Evolutionary conservation across 2,888 invertebrate species (phyloP).

Genomic region (Philopedon plagiatum): DNA sequence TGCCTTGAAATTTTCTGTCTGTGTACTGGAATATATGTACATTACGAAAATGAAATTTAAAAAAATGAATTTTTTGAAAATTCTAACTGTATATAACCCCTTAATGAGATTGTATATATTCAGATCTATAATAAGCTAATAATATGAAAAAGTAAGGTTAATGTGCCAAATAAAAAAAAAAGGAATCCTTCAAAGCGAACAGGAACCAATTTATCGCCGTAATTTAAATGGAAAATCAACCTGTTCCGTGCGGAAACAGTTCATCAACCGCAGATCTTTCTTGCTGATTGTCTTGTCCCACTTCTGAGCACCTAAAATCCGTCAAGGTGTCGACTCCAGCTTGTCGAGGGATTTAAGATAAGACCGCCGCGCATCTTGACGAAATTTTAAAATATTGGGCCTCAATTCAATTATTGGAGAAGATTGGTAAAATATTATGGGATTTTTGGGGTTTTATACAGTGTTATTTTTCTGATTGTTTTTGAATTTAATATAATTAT

Average conservation of each 20-base stretch:
- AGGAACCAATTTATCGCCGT: neutral
- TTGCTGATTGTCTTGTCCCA: slow-evolving; percentile 43
- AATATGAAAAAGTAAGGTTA: no score
- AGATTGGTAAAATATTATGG: slow-evolving; percentile 12
- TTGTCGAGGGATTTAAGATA: slow-evolving; percentile 11
- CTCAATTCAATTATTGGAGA: slow-evolving; percentile 12
- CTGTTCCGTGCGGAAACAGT: slow-evolving; percentile 28
- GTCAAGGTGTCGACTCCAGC: slow-evolving; percentile 31
- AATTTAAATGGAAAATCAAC: slow-evolving; percentile 13
- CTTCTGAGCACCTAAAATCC: slow-evolving; percentile 39
- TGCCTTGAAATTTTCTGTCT: no score
- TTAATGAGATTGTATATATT: no score
- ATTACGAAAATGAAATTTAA: no score
- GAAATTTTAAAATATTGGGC: slow-evolving; percentile 11
- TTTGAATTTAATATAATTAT: no score
- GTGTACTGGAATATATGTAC: no score
- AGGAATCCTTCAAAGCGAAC: neutral
- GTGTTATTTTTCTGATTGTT: no score
- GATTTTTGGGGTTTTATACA: neutral
- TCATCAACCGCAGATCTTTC: slow-evolving; percentile 41
- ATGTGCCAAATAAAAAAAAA: no score
- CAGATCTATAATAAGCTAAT: no score
- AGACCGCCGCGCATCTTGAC: neutral
- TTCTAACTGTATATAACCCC: no score
- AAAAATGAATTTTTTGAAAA: no score